These are phyloP conservation scores for Chamaetylas fuelleborni DNA, from an alignment of 2,113 vertebrate species.

Conservation along the genomic window DNA sequence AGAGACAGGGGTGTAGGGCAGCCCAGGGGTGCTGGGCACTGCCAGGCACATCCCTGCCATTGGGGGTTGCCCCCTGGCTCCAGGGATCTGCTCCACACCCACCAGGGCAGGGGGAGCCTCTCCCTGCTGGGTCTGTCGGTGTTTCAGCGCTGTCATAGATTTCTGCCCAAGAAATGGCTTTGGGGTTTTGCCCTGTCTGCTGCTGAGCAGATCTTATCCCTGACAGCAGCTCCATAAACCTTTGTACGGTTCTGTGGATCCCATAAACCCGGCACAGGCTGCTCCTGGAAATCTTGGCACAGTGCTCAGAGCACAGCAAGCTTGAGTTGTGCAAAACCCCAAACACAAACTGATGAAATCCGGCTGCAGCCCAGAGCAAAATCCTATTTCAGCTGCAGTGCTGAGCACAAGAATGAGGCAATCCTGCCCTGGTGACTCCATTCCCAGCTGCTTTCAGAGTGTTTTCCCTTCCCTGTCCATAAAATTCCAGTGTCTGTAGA, in stretches of 20 bases:
- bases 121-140: neutral
- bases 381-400: fast-evolving
- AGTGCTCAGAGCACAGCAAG: neutral
- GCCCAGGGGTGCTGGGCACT: neutral
- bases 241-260: too few relatives aligned
- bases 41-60: neutral
- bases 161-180: neutral
- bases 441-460: neutral
- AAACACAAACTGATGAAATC: neutral
- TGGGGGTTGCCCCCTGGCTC: fast-evolving
- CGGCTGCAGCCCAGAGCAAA: neutral
- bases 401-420: neutral
- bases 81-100: neutral
- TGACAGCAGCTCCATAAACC: neutral
- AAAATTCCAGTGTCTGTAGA: neutral
- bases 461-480: neutral
- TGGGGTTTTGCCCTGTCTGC: neutral
- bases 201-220: neutral
- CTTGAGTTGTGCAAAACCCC: neutral
- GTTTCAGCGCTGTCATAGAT: neutral
- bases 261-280: neutral
- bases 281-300: neutral
- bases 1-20: neutral
- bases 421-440: neutral
- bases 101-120: neutral